Evolutionary conservation across 2,888 invertebrate species (phyloP), one percentile per base, ranked within the genome.

Genomic region (Crematogaster levior): DNA sequence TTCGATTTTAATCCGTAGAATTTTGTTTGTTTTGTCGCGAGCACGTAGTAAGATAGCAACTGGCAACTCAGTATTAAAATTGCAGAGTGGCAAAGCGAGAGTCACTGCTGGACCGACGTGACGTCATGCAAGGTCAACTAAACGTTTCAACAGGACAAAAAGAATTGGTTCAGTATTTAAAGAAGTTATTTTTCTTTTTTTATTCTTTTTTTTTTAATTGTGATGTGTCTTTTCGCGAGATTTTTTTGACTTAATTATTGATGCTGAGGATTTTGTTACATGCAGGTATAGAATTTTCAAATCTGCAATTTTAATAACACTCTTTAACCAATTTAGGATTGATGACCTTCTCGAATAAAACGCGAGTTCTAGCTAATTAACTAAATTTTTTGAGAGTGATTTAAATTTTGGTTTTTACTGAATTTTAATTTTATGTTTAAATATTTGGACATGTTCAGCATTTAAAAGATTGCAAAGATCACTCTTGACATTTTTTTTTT

Each of bases 91-190:
- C 56, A 65, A 85, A 88, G 84, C 88, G 88, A 88, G 87, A 87
- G 86, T 88, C 88, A 88, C 84, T 87, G 86, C 74, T 84, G 81
- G 81, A 70, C 70, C 74, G 84, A 65, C 61, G 88, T 85, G 87
- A 88, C 87, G 87, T 88, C 88, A 86, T 24, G 30, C 88, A 88
- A 88, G 88, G 87, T 84, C 83, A 88, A 53, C 82, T 21, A 83
- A 83, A 79, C 86, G 86, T 88, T 87, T 83, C 88, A 88, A 84
- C 82, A 88, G 83, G 81, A 87, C 84, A 60, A 74, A 82, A 79
- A 60, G 87, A 68, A 51, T 87, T 87, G 86, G 88, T 88, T 87
- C 88, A 86, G 73, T 77, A 86, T 86, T 82, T 82, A 88, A 63
- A 63, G 12, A 63, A 63, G 51, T 74, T 63, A 68, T 84, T 87